These are phyloP conservation scores for Hylaea fasciaria DNA, from an alignment of 2,888 invertebrate species.

Conservation along the genomic window DNA sequence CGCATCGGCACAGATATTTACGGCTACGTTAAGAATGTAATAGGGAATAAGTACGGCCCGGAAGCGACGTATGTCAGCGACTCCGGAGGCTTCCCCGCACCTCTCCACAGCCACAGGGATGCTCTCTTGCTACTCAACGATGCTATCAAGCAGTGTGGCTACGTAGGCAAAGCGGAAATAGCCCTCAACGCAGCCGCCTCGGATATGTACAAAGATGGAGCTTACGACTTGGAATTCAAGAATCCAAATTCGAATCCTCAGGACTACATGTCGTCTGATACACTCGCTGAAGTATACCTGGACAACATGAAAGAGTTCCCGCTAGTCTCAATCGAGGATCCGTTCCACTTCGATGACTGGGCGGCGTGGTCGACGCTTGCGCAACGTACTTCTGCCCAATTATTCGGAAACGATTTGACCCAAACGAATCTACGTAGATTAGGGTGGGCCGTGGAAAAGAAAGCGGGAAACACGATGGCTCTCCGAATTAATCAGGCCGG, in stretches of 20 bases:
- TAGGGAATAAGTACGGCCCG: conserved; percentile 94
- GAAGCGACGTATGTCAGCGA: conserved; percentile 98
- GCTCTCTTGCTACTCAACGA: conserved; percentile 92
- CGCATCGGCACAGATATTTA: conserved; percentile 98
- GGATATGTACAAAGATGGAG: conserved; percentile 94
- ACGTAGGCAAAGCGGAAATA: conserved; percentile 95
- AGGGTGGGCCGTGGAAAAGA: conserved; percentile 95
- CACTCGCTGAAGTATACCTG: conserved; percentile 93
- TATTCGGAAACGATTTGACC: conserved; percentile 97
- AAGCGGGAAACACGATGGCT: conserved; percentile 96
- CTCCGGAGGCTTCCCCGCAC: conserved; percentile 99
- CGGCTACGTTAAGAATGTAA: conserved; percentile 95
- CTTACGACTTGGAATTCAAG: conserved; percentile 99
- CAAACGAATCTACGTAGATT: conserved; percentile 96
- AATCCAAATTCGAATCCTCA: conserved; percentile 95
- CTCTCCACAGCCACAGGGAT: conserved; percentile 97
- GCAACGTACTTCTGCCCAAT: conserved; percentile 88
- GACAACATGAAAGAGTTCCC: conserved; percentile 95
- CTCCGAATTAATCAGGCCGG: conserved; percentile 99
- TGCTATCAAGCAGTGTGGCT: conserved; percentile 97
- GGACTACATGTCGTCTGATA: conserved; percentile 92
- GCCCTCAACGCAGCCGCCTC: conserved; percentile 99
- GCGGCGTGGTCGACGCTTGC: conserved; percentile 95
- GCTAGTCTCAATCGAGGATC: conserved; percentile 98
- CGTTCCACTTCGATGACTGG: conserved; percentile 99